phyloP scores from a whole-genome alignment of 2,888 invertebrate genomes.

The Latheticus oryzae region DNA sequence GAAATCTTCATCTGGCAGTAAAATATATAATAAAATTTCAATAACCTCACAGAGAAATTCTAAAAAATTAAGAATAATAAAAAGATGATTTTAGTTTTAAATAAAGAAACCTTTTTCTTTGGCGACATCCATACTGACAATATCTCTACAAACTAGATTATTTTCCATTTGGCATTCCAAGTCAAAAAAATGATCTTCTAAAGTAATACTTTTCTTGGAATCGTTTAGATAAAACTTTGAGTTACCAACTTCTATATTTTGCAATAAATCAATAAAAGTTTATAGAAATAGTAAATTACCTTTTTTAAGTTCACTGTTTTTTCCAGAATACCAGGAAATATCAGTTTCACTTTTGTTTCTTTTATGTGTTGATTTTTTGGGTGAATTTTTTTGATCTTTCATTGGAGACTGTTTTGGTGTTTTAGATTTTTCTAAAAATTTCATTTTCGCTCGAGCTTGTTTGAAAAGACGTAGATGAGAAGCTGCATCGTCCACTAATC shows the following conservation, averaged over 20 bases:
- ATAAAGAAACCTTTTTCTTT: slow-evolving; percentile 70
- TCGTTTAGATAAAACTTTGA: slow-evolving; percentile 74
- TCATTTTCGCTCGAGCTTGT: slow-evolving; percentile 73
- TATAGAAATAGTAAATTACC: slow-evolving; percentile 63
- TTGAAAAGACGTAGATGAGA: slow-evolving; percentile 89
- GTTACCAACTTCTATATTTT: slow-evolving; percentile 66
- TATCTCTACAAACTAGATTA: slow-evolving; percentile 80
- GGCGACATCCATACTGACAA: slow-evolving; percentile 78
- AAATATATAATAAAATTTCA: slow-evolving; percentile 84
- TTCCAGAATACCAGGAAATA: slow-evolving; percentile 72
- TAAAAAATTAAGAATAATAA: slow-evolving; percentile 60
- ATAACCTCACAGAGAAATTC: slow-evolving; percentile 85
- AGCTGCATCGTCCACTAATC: slow-evolving; percentile 90
- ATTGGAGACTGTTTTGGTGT: slow-evolving; percentile 59
- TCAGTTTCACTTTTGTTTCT: slow-evolving; percentile 82
- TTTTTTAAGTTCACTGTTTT: slow-evolving; percentile 53
- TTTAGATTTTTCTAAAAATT: slow-evolving; percentile 56
- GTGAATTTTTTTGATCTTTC: slow-evolving; percentile 59
- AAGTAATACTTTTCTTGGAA: slow-evolving; percentile 59
- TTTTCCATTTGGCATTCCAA: slow-evolving; percentile 89
- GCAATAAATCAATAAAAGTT: slow-evolving; percentile 7
- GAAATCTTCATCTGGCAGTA: slow-evolving; percentile 87
- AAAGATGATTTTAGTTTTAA: slow-evolving; percentile 5
- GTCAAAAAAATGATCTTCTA: slow-evolving; percentile 88
- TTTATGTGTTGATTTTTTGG: slow-evolving; percentile 68